Percentiles rank a stretch among this genome's conserved stretches.
These are phyloP conservation scores for Xyrauchen texanus DNA, from an alignment of 2,113 vertebrate species.

Conservation along the genomic window DNA sequence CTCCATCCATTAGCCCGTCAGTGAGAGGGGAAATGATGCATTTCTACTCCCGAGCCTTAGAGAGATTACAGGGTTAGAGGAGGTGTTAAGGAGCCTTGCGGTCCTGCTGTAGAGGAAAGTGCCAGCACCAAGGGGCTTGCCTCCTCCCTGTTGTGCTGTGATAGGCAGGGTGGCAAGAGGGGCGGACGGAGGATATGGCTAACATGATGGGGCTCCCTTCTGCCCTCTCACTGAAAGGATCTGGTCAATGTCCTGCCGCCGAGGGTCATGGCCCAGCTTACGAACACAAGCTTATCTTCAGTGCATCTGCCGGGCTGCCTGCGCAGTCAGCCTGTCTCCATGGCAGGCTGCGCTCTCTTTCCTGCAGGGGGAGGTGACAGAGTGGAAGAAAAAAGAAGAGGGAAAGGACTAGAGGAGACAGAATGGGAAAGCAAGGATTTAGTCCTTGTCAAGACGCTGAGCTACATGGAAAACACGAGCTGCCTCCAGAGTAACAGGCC, in stretches of 20 bases:
- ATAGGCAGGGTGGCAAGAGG: conserved; percentile 16
- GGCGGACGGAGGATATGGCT: conserved; percentile 62
- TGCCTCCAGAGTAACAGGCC: conserved; percentile 73
- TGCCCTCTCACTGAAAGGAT: conserved; percentile 95
- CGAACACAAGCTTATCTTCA: conserved; percentile 99
- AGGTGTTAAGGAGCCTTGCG: conserved; percentile 72
- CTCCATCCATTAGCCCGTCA: conserved; percentile 67
- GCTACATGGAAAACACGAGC: conserved; percentile 80
- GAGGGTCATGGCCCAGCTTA: conserved; percentile 96
- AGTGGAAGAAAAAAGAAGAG: conserved; percentile 61
- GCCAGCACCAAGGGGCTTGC: conserved; percentile 83
- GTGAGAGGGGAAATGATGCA: conserved; percentile 70
- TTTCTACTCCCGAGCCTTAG: conserved; percentile 67
- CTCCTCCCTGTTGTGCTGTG: conserved; percentile 47
- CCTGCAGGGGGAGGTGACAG: conserved; percentile 77
- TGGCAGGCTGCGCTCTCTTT: conserved; percentile 85
- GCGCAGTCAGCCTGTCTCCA: conserved; percentile 98
- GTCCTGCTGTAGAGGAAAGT: conserved; percentile 80
- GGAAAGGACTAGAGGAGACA: conserved; percentile 56
- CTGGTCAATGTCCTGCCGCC: conserved; percentile 98
- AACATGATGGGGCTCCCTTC: conserved; percentile 70
- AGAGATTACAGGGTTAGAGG: conserved; percentile 72
- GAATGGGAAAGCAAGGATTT: conserved; percentile 76
- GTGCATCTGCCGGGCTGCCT: conserved; percentile 90
- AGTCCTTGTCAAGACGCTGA: conserved; percentile 79